Evolutionary conservation across 2,797 vertebrate genomes (phyloP).

Genomic region (Poliocrania exsul): DNA sequence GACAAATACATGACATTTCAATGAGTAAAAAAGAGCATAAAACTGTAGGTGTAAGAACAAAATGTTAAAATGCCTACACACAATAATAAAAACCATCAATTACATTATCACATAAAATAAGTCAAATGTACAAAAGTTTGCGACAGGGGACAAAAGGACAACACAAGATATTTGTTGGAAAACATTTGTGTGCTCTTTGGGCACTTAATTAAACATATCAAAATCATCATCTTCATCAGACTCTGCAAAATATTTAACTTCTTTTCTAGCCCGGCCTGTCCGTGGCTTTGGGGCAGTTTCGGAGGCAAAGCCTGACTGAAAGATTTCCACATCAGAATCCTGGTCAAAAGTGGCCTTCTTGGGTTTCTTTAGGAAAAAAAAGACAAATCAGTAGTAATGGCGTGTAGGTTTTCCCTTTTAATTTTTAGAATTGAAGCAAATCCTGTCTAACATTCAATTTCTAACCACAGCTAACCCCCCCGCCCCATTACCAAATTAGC

Average conservation of each 20-base stretch:
- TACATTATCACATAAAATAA: constrained; percentile 93
- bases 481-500: too few species aligned
- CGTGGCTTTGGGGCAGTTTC: constrained; percentile 82
- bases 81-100: constrained; percentile 96
- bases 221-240: constrained; percentile 90
- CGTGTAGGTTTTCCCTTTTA: neutral
- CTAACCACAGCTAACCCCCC: neutral
- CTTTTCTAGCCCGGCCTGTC: constrained; percentile 90
- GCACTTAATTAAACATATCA: constrained; percentile 94
- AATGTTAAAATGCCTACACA: constrained; percentile 97
- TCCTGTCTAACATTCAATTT: neutral
- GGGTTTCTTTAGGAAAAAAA: constrained; percentile 79
- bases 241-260: constrained; percentile 94
- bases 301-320: constrained; percentile 77
- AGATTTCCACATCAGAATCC: constrained; percentile 86
- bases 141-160: constrained; percentile 86
- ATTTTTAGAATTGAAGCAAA: neutral
- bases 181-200: constrained; percentile 77
- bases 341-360: constrained; percentile 85
- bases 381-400: neutral
- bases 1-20: constrained; percentile 94
- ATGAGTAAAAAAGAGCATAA: constrained; percentile 96
- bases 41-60: constrained; percentile 92
- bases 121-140: constrained; percentile 98
- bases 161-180: constrained; percentile 82